These are phyloP conservation scores for Pelodytes ibericus DNA, from an alignment of 2,797 vertebrate genomes.

Conservation along the genomic window DNA sequence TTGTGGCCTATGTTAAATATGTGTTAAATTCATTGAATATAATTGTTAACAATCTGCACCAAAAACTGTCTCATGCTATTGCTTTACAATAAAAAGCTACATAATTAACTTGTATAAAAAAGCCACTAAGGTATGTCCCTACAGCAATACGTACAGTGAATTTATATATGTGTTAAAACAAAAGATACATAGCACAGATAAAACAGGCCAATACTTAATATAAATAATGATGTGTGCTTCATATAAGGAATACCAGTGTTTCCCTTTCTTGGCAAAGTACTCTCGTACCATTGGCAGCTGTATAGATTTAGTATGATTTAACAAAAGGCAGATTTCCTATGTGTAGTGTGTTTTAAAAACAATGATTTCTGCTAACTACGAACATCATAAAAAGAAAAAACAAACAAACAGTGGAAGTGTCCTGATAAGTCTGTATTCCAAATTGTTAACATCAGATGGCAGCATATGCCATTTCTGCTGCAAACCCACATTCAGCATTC, in stretches of 20 bases:
- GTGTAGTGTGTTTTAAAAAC: constrained; percentile 4
- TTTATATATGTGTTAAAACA: constrained; percentile 70
- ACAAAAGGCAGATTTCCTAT: background rate
- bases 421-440: background rate
- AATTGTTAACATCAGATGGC: background rate
- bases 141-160: constrained; percentile 70
- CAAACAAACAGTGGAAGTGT: background rate
- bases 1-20: constrained; percentile 43
- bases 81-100: constrained; percentile 65
- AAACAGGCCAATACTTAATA: constrained; percentile 73
- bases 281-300: constrained; percentile 67
- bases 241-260: constrained; percentile 77
- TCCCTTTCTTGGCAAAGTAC: constrained; percentile 73
- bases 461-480: background rate
- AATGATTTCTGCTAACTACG: background rate
- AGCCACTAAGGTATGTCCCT: constrained; percentile 72
- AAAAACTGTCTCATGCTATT: constrained; percentile 58
- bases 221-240: constrained; percentile 80
- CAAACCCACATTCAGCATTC: background rate
- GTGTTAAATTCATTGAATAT: constrained; percentile 58
- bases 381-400: background rate
- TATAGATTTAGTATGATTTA: background rate
- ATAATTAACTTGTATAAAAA: constrained; percentile 57
- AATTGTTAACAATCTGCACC: constrained; percentile 60
- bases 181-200: constrained; percentile 70